phyloP scores from a whole-genome alignment of 2,888 invertebrate species.

The Xestia c-nigrum region DNA sequence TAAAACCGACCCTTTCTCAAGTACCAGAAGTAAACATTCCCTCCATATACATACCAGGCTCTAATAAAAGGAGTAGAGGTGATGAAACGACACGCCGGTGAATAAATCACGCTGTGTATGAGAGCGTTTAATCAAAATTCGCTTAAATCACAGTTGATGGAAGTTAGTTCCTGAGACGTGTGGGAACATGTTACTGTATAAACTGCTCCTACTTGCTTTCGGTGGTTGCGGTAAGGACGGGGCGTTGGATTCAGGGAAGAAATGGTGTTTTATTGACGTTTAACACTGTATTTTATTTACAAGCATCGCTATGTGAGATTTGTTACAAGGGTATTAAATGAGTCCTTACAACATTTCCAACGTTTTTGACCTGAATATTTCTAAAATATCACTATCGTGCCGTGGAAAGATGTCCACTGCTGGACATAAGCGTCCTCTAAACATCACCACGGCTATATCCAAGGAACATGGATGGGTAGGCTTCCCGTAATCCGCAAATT shows the following conservation, averaged over 20 bases:
- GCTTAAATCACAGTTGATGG: slow-evolving; percentile 72
- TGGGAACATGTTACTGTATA: slow-evolving; percentile 63
- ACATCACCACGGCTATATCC: neutral
- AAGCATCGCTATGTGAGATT: neutral
- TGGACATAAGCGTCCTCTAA: neutral
- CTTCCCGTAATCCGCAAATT: neutral
- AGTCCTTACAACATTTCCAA: neutral
- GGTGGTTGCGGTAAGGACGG: slow-evolving; percentile 26
- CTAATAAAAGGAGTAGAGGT: slow-evolving; percentile 49
- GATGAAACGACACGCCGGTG: slow-evolving; percentile 55
- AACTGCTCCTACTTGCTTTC: slow-evolving; percentile 58
- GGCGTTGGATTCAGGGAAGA: slow-evolving; percentile 9
- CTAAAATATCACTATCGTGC: neutral
- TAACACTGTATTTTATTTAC: neutral
- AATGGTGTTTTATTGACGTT: neutral
- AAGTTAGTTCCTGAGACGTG: slow-evolving; percentile 67
- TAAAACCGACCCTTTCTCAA: slow-evolving; percentile 26
- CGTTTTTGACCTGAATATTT: neutral
- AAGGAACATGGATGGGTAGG: no score
- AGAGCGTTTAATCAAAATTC: slow-evolving; percentile 73
- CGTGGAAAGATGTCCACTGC: neutral
- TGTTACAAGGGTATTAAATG: neutral
- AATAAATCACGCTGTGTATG: slow-evolving; percentile 62
- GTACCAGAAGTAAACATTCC: slow-evolving; percentile 18
- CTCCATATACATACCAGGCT: slow-evolving; percentile 24